A percentile compares a stretch with the other conserved stretches of the same genome.
Evolutionary conservation across 2,797 vertebrate species (phyloP).

Genomic region (Lutjanus argentimaculatus): DNA sequence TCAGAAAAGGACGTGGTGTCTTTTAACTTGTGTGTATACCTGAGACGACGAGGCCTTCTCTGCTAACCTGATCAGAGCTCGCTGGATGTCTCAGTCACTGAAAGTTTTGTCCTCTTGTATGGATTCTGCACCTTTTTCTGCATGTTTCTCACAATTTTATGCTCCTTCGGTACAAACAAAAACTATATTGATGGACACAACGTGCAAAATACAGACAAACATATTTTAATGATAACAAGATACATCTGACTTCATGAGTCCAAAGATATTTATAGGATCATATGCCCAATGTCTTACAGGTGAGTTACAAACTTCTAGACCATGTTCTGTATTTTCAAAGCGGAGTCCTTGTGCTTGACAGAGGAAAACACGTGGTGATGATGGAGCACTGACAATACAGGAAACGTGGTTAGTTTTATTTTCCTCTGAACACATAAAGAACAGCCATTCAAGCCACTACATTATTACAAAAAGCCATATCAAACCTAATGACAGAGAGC

Average conservation of each 20-base stretch:
- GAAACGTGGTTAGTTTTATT: constrained; percentile 77
- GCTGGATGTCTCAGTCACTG: constrained; percentile 13
- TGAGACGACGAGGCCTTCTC: constrained; percentile 64
- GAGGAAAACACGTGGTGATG: constrained; percentile 55
- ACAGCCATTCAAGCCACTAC: constrained; percentile 78
- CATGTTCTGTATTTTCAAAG: constrained; percentile 60
- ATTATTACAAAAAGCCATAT: constrained; percentile 79
- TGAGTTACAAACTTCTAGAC: constrained; percentile 69
- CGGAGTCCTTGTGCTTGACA: constrained; percentile 66
- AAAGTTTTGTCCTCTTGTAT: background rate
- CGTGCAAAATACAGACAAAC: constrained; percentile 79
- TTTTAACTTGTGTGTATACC: constrained; percentile 70
- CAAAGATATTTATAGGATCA: constrained; percentile 69
- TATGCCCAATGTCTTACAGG: constrained; percentile 71
- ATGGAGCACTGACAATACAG: constrained; percentile 66
- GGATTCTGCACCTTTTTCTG: background rate
- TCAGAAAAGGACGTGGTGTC: constrained; percentile 74
- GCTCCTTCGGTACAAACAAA: background rate
- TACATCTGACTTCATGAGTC: constrained; percentile 77
- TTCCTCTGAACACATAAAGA: constrained; percentile 71
- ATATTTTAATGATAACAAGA: constrained; percentile 83
- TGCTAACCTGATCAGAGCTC: constrained; percentile 36
- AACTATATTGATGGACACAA: constrained; percentile 58
- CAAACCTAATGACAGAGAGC: constrained; percentile 76
- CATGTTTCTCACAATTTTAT: background rate